These are phyloP conservation scores for Scaptodrosophila lebanonensis DNA, from an alignment of 1,140 invertebrate genomes.

Conservation along the genomic window DNA sequence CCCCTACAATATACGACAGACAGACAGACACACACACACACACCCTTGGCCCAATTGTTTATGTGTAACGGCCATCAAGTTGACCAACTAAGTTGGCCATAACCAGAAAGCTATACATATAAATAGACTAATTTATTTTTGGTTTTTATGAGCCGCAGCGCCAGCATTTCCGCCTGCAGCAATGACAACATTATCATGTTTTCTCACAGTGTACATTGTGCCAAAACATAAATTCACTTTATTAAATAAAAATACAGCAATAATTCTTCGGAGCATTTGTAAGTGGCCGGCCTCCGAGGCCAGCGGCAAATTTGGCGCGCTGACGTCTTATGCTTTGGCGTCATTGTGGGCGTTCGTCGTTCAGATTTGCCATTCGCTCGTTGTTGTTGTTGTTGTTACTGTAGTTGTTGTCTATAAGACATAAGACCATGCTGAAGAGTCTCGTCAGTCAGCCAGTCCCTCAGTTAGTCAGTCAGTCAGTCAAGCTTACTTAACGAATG, in stretches of 20 bases:
- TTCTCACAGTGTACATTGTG: slow-evolving; percentile 69
- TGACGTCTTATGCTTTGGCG: slow-evolving; percentile 37
- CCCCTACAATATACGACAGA: too few relatives aligned
- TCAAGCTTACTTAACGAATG: slow-evolving; percentile 55
- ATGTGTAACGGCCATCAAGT: not conserved
- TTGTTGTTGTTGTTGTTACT: slow-evolving; percentile 34
- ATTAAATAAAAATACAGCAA: slow-evolving; percentile 69
- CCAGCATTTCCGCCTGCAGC: slow-evolving; percentile 29
- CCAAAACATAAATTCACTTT: slow-evolving; percentile 62
- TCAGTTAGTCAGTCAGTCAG: slow-evolving; percentile 12
- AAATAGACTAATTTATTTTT: slow-evolving; percentile 67
- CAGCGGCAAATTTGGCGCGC: not conserved
- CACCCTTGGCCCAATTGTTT: slow-evolving; percentile 7
- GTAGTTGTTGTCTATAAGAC: slow-evolving; percentile 10
- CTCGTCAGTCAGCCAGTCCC: slow-evolving; percentile 14
- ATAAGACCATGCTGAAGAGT: slow-evolving; percentile 50
- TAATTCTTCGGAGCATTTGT: slow-evolving; percentile 66
- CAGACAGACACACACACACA: not conserved
- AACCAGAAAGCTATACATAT: slow-evolving; percentile 30
- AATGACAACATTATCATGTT: too few relatives aligned
- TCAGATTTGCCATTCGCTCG: too few relatives aligned
- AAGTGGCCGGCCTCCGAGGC: slow-evolving; percentile 36
- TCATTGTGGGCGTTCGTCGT: slow-evolving; percentile 68
- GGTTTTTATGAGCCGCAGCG: slow-evolving; percentile 42
- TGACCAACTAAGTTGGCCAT: slow-evolving; percentile 2